Evolutionary conservation across 2,797 vertebrate genomes (phyloP), one percentile per base, ranked within the genome.

Genomic region (Crax fasciolata): DNA sequence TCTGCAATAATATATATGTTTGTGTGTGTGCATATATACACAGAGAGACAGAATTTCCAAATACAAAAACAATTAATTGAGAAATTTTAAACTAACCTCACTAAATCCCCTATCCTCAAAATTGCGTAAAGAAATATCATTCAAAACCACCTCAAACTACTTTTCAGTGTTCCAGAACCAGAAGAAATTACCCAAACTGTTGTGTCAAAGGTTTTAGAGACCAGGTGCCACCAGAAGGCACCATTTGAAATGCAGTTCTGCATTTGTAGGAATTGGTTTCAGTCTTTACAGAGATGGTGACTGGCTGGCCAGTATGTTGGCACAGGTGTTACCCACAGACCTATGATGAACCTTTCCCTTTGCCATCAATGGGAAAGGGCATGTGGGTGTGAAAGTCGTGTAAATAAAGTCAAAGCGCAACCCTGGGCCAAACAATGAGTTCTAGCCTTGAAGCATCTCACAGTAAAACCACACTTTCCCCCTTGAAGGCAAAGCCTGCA

Each of bases 21-120:
- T 68, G 4, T 87, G 6, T 86, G 35, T 86, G 20, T 57, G 43
- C 20, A 51, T 48, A 89, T 71, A 74, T 35, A 94, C 3, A 91
- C 4, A 90, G 46, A 79, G 13, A 90, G 38, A 75, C 87, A 77
- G 52, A 43, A 63, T 15, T 71, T 91, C 79, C 71, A 86, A 88
- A 70, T 95, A 93, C 58, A 94, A 94, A 96, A 94, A 27, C 70
- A 93, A 77, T 86, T 82, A 82, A 82, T 59, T 19, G 41, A 28
- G 86, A 68, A 61, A 84, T 93, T 88, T 93, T 74, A 95, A 59
- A 55, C 52, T 43, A 93, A n/a, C 84, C 39, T 85, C 20, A 49
- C 58, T 32, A 30, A 80, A 62, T 24, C 48, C 57, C 35, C 62
- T 43, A 30, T 82, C 71, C 44, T 49, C 41, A 89, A 25, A 87